These are phyloP conservation scores for Vultur gryphus DNA, from an alignment of 2,797 vertebrate genomes.

Conservation along the genomic window DNA sequence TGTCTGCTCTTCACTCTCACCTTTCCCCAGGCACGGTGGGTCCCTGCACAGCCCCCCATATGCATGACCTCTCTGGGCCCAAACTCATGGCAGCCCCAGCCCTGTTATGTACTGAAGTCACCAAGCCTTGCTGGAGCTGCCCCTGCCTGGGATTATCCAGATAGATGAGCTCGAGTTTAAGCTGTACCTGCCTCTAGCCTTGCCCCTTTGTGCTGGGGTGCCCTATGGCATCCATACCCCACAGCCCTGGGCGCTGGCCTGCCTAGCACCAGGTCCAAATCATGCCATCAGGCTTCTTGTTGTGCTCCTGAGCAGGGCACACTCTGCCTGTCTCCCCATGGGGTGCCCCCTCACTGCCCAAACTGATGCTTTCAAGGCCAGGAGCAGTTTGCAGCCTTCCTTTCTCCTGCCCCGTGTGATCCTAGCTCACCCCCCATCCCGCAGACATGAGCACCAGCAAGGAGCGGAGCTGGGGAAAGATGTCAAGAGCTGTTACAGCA, in stretches of 20 bases:
- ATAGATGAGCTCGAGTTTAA: background rate
- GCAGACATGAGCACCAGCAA: accelerated
- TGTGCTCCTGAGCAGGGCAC: accelerated
- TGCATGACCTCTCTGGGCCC: too few relatives aligned
- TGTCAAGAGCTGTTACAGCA: background rate
- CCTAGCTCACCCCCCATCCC: accelerated
- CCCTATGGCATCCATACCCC: background rate
- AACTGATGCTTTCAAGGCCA: background rate
- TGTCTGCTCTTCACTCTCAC: background rate
- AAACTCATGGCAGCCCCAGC: background rate
- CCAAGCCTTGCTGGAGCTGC: background rate
- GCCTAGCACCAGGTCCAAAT: background rate
- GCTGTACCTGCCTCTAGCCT: background rate
- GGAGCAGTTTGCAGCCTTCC: background rate
- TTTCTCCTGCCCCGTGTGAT: background rate
- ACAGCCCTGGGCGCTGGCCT: background rate
- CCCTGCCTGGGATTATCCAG: background rate
- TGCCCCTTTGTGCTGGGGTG: background rate
- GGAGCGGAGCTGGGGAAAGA: background rate
- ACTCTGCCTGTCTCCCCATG: accelerated
- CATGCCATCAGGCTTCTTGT: accelerated
- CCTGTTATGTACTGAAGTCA: background rate
- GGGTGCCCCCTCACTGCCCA: background rate
- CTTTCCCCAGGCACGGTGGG: background rate
- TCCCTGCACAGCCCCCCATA: background rate